Base-by-base conservation (phyloP, 2,888 invertebrate species). In the Leptopilina myrica region DNA sequence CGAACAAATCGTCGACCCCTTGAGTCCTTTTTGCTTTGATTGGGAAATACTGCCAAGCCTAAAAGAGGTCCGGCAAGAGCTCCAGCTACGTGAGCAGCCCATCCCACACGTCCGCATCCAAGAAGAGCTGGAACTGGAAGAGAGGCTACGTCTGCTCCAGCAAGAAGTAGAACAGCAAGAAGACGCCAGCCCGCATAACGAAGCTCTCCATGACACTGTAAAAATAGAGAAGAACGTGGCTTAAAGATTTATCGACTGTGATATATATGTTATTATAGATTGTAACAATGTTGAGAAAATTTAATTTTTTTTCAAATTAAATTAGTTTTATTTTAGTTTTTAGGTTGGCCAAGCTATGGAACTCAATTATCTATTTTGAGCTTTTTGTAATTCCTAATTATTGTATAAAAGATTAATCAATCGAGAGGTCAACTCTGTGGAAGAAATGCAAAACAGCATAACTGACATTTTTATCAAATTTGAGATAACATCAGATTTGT, bases 31-130 rank as follows among this genome's bases (percentile, higher is more conserved):
- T 91, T 91, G 85, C 91, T 91, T 77, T 91, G 91, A 20, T 89
- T 89, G 0, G 91, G 91, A 78, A 91, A 95, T 11, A 94, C 89
- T 12, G 95, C 90, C 79, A 95, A 93, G 7, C 95, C 95, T 4
- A 95, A 87, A 7, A 95, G 92, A 1, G 95, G 91, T 0, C 96
- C 96, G 0, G 94, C 93, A 0, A 94, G 89, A 4, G 95, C 96
- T 5, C 96, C 96, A 7, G 95, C 93, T 15, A 93, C 92, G 88
- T 96, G 96, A 6, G 96, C 95, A 0, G 95, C 94, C 94, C 96
- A 94, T 64, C 96, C 95, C 81, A 96, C 93, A 49, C 90, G 86
- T 0, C 92, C 92, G 78, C 88, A 89, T 20, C 90, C 91, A 0
- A 91, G 84, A 0, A 91, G 84, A 9, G 89, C 90, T 26, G 91